Evolutionary conservation across 1,140 invertebrate genomes (phyloP), one percentile per base, ranked within the genome.

Genomic region (Drosophila ercepeae): DNA sequence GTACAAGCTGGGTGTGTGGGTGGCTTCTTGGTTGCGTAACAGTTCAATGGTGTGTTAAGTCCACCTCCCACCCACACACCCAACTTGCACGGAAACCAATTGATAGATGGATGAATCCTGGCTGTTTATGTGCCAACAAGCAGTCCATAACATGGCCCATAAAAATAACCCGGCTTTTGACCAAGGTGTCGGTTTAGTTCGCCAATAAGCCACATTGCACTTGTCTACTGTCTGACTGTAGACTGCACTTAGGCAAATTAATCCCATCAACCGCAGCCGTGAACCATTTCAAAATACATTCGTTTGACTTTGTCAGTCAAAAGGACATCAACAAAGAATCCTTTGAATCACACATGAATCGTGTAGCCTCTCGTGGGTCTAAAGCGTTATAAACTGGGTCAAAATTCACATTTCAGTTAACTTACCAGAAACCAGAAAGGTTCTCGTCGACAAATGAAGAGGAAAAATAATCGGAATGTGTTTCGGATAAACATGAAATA

Each of bases 41-140:
- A 76, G 76, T 81, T 84, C 81, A 84, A 84, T 84, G 81, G 69
- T 76, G 81, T 84, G 81, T 84, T 84, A 84, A 84, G 81, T 65
- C 41, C 74, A 64, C 51, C 41, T 11, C 13, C 11, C n/a, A 23
- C 14, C 48, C 13, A 46, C 51, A 44, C 74, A 48, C 39, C 51
- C 44, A 60, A 32, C 32, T 29, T 39, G 41, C 39, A 18, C 41
- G 50, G 9, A 32, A 57, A 14, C 48, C 55, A 51, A 53, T 54
- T 63, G 68, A 73, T 73, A 46, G 69, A 73, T 73, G 69, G 29
- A 41, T 59, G 55, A 48, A 21, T 53, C 41, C 29, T 41, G 49
- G 32, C 71, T 63, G 79, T 86, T 86, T 81, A 86, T 86, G 82
- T 76, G 73, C 58, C 65, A 73, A 71, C 64, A 81, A 64, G 61